Evolutionary conservation across 1,140 invertebrate genomes (phyloP), one percentile per base, ranked within the genome.

Genomic region (Samia ricini): DNA sequence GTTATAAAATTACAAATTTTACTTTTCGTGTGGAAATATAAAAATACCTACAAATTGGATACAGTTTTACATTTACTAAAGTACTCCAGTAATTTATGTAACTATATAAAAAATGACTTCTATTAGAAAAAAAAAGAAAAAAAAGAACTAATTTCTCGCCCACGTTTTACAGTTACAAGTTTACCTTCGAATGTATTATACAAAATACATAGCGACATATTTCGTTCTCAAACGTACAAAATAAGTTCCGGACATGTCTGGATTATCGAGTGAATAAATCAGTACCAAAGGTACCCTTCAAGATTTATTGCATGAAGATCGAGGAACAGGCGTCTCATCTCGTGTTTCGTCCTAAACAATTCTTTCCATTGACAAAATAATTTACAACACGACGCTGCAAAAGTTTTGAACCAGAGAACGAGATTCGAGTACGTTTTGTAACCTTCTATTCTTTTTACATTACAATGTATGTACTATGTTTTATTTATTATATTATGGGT

Each of bases 221-320:
- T 73, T 79, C 66, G 52, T 69, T 69, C 69, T 68, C 69, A 61
- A 76, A 79, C 57, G 71, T 77, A 69, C 57, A 61, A 66, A 67
- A 69, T 69, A 76, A 79, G 70, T 78, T 72, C 58, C 66, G 63
- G 69, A 76, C 77, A 70, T 73, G 72, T 68, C 67, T 60, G 75
- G 72, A 82, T 82, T 82, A 80, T 82, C 76, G 74, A 70, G 60
- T 71, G 72, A 74, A 82, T 82, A 82, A 80, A 82, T 82, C 79
- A 82, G 71, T 68, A 67, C 57, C 62, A 60, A 71, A 79, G 76
- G 73, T 80, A 65, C 66, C 74, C 60, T 42, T 64, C 56, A 68
- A 75, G 68, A 81, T 83, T 79, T 83, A 81, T 81, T 69, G 69
- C 67, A 26, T 48, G 60, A 55, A 63, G 64, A 67, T 49, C 66